phyloP scores from a whole-genome alignment of 2,797 vertebrate genomes.

The Hapalemur alaotrensis region DNA sequence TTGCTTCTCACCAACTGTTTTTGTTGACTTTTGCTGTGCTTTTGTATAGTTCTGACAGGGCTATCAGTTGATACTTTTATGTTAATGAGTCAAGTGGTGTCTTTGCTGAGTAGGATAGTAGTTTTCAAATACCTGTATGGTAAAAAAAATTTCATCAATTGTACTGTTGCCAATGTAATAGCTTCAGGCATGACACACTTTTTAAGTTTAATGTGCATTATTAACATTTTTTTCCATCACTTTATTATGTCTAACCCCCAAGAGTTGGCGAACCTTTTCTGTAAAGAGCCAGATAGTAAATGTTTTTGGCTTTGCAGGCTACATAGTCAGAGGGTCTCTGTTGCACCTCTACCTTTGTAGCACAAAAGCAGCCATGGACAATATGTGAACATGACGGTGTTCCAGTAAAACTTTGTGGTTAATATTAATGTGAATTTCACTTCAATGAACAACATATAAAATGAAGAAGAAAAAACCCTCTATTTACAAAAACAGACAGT shows the following conservation, averaged over 20 bases:
- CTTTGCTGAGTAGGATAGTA: background rate
- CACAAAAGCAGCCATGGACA: background rate
- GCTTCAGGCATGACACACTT: background rate
- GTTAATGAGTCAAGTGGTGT: background rate
- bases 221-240: background rate
- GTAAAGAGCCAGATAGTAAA: background rate
- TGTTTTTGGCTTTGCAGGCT: background rate
- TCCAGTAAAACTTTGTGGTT: background rate
- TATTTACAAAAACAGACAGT: background rate
- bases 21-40: background rate
- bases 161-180: background rate
- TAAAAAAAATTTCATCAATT: background rate
- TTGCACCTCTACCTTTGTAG: background rate
- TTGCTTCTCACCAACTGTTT: background rate
- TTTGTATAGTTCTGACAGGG: background rate
- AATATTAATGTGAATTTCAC: background rate
- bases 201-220: background rate
- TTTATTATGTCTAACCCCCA: slow-evolving; percentile 9
- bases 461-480: background rate
- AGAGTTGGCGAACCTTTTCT: background rate
- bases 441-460: background rate
- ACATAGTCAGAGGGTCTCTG: background rate
- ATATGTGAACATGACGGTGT: background rate
- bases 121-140: background rate
- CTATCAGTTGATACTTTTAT: background rate